phyloP scores from a whole-genome alignment of 2,888 invertebrate genomes.

The Tigriopus californicus region DNA sequence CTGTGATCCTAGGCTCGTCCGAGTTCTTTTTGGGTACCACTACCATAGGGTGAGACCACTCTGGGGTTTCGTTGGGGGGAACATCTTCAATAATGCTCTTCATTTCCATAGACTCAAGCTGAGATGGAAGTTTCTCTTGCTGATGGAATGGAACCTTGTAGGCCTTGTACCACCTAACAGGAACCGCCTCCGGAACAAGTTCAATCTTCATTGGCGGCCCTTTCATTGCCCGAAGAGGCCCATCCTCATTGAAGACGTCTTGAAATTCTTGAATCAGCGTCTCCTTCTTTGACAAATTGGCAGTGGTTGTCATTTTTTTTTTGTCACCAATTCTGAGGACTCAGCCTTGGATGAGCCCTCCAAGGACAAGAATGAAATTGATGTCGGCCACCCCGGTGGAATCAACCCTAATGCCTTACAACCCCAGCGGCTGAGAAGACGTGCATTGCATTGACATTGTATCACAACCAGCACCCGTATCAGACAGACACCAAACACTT shows the following conservation, averaged over 20 bases:
- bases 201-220: neutral
- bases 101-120: neutral
- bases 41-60: constrained; percentile 9
- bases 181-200: too few relatives aligned
- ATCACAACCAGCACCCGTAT: neutral
- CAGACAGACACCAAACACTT: neutral
- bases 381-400: neutral
- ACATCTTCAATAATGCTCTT: neutral
- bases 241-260: neutral
- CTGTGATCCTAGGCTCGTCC: neutral
- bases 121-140: neutral
- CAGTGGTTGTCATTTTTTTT: neutral
- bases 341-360: too few relatives aligned
- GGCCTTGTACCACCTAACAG: neutral
- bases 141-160: neutral
- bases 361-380: too few relatives aligned
- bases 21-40: constrained; percentile 1
- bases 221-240: neutral
- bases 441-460: neutral
- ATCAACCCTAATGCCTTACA: neutral
- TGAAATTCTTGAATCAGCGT: neutral
- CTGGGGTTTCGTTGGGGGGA: neutral
- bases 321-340: neutral
- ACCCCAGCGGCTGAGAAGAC: neutral
- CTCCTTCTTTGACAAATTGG: neutral